Percentiles rank a stretch among this genome's conserved stretches.
phyloP scores from a whole-genome alignment of 2,888 invertebrate species.

The Auanema sp. region DNA sequence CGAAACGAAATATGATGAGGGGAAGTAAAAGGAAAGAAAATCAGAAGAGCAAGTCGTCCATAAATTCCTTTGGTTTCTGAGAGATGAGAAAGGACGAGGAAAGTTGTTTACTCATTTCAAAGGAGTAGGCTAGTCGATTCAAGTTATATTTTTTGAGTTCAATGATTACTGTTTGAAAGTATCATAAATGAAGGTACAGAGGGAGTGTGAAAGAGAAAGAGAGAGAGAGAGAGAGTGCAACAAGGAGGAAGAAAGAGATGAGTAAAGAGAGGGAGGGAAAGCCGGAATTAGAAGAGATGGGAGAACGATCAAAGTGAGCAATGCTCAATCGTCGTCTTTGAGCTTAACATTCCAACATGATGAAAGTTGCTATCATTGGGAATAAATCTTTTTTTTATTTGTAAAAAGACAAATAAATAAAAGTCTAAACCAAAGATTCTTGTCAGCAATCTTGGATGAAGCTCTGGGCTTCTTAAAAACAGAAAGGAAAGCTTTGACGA shows the following conservation, averaged over 20 bases:
- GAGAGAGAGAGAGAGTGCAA: neutral
- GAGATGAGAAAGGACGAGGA: neutral
- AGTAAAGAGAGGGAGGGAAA: conserved; percentile 6
- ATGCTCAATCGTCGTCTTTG: no score
- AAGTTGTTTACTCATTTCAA: neutral
- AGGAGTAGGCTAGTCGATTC: neutral
- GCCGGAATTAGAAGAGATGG: no score
- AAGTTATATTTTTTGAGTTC: no score
- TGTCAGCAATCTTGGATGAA: no score
- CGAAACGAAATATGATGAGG: conserved; percentile 1
- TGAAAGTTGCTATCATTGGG: no score
- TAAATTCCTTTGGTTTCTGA: neutral
- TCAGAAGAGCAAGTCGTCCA: neutral
- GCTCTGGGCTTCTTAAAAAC: no score
- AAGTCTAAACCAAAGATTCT: no score
- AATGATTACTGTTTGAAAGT: no score
- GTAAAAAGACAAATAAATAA: no score
- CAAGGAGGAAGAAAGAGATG: conserved; percentile 5
- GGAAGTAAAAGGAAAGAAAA: conserved; percentile 4
- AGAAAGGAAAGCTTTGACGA: no score
- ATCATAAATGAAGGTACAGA: conserved; percentile 5
- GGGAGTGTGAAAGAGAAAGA: conserved; percentile 9
- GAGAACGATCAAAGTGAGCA: no score
- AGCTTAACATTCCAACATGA: no score
- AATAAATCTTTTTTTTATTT: neutral